Evolutionary conservation across 2,888 invertebrate species (phyloP), one percentile per base, ranked within the genome.

Genomic region (Oxycera nigricornis): DNA sequence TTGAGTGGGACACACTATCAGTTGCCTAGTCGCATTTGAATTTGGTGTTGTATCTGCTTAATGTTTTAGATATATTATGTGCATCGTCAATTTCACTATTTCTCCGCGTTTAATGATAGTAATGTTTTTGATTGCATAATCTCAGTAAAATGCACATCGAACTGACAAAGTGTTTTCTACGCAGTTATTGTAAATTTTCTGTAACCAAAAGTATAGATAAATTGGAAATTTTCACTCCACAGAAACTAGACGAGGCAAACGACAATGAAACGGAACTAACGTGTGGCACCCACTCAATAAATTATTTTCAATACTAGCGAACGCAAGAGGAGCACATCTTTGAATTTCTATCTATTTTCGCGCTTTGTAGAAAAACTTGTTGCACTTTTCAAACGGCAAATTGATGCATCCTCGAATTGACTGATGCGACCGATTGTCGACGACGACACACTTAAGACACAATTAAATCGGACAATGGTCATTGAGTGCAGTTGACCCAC

Each of bases 401-500:
- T 22, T 20, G 7, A 24, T 41, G 41, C 41, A n/a, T n/a, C 41
- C 65, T 61, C 61, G 20, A 61, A 39, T 4, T n/a, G 20, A 62
- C n/a, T 6, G 65, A 65, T 11, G 24, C 39, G 65, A 22, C 39
- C 41, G 41, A 41, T 7, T 35, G 14, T 3, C 0, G 17, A 35
- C n/a, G 35, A 39, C 39, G 62, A 65, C 65, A 65, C 65, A 65
- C 22, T 24, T 65, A 22, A 39, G 65, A 22, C n/a, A n/a, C 65
- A n/a, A 41, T 41, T 55, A 55, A 17, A 7, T 20, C 39, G 22
- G 22, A 35, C 20, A 65, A 65, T 65, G 65, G 24, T 22, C 65
- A 62, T 17, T 22, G 39, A 39, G 39, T 65, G 11, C 62, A 35
- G 65, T 22, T 65, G 65, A 65, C 65, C 65, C 65, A 65, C 59